Conservation (phyloP, 2,113 vertebrate genomes). For the Neofelis nebulosa region DNA sequence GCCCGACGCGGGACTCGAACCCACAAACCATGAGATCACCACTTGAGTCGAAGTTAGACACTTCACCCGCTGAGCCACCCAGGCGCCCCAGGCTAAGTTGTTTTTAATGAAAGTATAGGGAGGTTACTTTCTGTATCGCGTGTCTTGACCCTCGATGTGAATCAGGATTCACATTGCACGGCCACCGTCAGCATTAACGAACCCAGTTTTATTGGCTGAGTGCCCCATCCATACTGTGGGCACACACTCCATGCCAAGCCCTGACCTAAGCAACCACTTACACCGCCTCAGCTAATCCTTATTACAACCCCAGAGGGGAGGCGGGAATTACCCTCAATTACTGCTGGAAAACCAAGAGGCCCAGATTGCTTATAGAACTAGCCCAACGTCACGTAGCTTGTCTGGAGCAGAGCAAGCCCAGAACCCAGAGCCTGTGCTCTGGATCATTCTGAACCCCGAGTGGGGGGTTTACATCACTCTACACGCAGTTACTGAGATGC, state of each 20-base stretch:
- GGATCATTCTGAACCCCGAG: not conserved
- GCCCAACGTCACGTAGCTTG: not conserved
- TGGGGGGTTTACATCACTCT: not conserved
- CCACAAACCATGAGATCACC: too few relatives aligned
- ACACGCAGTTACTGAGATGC: not conserved
- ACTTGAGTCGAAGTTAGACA: too few relatives aligned
- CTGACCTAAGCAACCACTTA: not conserved
- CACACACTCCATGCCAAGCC: not conserved
- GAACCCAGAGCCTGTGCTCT: not conserved
- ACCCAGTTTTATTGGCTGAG: not conserved
- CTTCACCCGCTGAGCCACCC: too few relatives aligned
- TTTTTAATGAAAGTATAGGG: not conserved
- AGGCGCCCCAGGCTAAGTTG: too few relatives aligned
- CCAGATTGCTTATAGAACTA: not conserved
- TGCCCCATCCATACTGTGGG: not conserved
- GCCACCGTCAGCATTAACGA: accelerated
- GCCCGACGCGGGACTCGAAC: too few relatives aligned
- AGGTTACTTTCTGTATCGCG: not conserved
- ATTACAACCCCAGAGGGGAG: not conserved
- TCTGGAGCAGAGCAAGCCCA: not conserved
- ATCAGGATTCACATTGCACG: not conserved
- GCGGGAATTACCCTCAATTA: not conserved
- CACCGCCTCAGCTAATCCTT: not conserved
- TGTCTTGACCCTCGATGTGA: not conserved
- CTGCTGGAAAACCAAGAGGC: not conserved